Conservation (phyloP, 1,140 invertebrate genomes). For the Cotesia typhae region DNA sequence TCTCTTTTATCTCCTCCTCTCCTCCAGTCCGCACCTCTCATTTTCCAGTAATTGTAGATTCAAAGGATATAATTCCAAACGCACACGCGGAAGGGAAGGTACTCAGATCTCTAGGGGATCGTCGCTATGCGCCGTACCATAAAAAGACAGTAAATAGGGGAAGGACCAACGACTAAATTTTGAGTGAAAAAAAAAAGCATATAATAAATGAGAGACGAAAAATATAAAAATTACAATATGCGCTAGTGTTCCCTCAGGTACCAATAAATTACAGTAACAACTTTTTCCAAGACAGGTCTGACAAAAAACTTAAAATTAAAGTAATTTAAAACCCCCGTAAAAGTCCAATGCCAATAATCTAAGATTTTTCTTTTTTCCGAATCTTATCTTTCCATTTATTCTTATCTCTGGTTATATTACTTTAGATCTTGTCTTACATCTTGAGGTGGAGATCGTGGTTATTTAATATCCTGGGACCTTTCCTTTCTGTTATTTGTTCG, state of each 20-base stretch:
- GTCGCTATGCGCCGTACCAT: not conserved
- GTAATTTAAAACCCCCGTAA: no score
- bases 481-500: no score
- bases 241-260: no score
- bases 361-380: no score
- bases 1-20: constrained; percentile 37
- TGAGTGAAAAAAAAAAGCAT: constrained; percentile 17
- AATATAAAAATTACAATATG: no score
- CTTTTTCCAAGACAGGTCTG: no score
- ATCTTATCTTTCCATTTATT: not conserved
- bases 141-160: constrained; percentile 13
- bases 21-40: constrained; percentile 22
- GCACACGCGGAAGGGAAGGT: constrained; percentile 43
- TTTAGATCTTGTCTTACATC: not conserved
- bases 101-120: constrained; percentile 32
- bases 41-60: constrained; percentile 63
- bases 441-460: no score
- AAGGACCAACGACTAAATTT: constrained; percentile 18
- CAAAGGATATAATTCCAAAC: constrained; percentile 64
- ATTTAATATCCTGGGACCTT: no score
- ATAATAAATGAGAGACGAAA: no score
- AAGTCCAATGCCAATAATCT: no score
- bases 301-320: not conserved
- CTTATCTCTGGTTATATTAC: not conserved
- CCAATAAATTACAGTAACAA: no score